Evolutionary conservation across 2,797 vertebrate species (phyloP).

Genomic region (Cyprinodon diabolis): DNA sequence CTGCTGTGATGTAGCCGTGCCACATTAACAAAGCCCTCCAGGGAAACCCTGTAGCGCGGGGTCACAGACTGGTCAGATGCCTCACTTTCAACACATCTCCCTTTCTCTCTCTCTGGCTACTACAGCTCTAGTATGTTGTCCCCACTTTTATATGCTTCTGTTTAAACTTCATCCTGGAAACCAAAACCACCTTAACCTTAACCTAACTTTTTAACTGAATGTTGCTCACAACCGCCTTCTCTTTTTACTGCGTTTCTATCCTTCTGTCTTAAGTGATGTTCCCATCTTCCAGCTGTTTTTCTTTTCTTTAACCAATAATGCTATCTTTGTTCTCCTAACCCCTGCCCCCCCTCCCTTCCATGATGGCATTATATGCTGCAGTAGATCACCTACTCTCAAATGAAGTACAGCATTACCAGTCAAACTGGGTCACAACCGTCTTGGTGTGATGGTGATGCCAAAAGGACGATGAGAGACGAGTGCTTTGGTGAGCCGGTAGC

Average conservation of each 20-base stretch:
- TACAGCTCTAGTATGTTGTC: conserved; percentile 37
- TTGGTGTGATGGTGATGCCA: conserved; percentile 46
- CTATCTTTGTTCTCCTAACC: conserved; percentile 13
- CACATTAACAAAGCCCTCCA: conserved; percentile 74
- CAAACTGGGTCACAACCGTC: conserved; percentile 74
- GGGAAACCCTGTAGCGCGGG: conserved; percentile 71
- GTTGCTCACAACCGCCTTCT: conserved; percentile 1
- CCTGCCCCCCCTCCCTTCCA: conserved; percentile 19
- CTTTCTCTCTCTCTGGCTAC: conserved; percentile 38
- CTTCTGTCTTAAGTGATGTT: neutral
- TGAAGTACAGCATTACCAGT: conserved; percentile 52
- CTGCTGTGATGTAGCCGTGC: conserved; percentile 60
- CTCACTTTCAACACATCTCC: conserved; percentile 59
- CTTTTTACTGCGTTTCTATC: neutral
- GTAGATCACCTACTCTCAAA: conserved; percentile 41
- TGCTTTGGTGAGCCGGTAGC: conserved; percentile 19
- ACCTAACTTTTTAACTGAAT: too few relatives aligned
- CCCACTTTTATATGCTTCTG: conserved; percentile 33
- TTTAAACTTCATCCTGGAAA: conserved; percentile 20
- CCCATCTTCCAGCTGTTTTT: conserved; percentile 1
- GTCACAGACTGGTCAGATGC: conserved; percentile 75
- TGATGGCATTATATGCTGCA: conserved; percentile 42
- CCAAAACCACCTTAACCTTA: conserved; percentile 12
- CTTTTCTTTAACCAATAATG: conserved; percentile 7
- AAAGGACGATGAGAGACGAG: conserved; percentile 43